These are phyloP conservation scores for Dysidea cf. avara DNA, from an alignment of 37 sponge, comb jelly and placozoan species.

Conservation along the genomic window DNA sequence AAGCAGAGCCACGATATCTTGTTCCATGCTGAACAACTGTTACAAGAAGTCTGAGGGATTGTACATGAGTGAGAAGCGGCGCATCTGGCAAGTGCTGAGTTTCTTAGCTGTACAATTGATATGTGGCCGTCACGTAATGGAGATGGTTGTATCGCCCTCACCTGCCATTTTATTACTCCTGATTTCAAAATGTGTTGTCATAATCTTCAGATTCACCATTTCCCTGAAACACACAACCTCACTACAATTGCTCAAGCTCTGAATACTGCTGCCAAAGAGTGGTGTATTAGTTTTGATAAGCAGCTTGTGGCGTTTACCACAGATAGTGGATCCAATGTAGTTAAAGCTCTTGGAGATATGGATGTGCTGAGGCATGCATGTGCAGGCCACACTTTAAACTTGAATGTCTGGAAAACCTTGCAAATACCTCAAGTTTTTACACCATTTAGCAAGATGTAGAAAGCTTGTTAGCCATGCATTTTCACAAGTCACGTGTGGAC, in stretches of 20 bases:
- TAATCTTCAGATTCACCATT: background rate
- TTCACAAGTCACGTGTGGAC: no score
- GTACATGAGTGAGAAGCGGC: background rate
- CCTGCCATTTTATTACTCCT: constrained; percentile 5
- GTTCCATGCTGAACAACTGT: background rate
- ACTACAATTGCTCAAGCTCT: no score
- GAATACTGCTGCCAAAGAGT: background rate
- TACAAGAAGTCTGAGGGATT: background rate
- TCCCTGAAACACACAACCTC: no score
- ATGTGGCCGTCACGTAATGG: background rate
- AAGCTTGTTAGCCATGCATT: no score
- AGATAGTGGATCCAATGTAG: background rate
- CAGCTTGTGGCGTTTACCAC: constrained; percentile 9
- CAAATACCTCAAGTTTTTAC: no score
- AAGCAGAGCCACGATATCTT: no score
- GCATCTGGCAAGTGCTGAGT: constrained; percentile 1
- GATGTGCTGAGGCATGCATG: no score
- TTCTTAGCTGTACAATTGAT: background rate
- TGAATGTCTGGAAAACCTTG: background rate
- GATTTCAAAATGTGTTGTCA: constrained; percentile 4
- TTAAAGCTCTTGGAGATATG: no score
- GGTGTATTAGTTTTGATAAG: constrained; percentile 2
- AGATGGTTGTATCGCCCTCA: background rate
- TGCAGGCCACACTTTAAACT: no score
- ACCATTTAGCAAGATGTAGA: no score